Conservation (phyloP, 2,888 invertebrate genomes). For the Andrena haemorrhoa region DNA sequence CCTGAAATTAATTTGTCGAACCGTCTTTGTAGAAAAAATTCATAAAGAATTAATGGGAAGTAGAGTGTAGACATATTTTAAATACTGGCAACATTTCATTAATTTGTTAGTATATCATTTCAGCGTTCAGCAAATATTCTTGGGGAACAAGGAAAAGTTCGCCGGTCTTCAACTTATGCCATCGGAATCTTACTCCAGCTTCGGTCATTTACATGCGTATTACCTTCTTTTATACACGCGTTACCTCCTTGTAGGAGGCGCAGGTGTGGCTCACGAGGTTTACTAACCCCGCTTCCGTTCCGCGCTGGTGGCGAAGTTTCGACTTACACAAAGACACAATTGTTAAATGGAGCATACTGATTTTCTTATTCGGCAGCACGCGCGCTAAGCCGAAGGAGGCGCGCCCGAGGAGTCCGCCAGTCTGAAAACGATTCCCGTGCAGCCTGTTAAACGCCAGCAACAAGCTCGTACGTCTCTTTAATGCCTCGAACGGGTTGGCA, state of each 20-base stretch:
- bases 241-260: constrained; percentile 66
- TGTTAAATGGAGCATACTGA: constrained; percentile 47
- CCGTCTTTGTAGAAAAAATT: too few species aligned
- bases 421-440: not conserved
- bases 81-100: not conserved
- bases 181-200: constrained; percentile 51
- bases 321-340: constrained; percentile 22
- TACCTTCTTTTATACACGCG: constrained; percentile 74
- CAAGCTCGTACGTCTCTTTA: constrained; percentile 33
- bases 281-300: constrained; percentile 42
- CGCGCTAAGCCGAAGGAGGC: not conserved
- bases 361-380: constrained; percentile 48
- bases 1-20: too few species aligned
- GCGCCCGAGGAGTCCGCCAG: not conserved
- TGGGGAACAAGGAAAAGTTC: constrained; percentile 8
- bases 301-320: constrained; percentile 47
- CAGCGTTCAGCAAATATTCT: not conserved
- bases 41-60: not conserved
- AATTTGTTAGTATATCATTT: not conserved
- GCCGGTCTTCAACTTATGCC: constrained; percentile 51
- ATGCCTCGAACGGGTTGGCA: not conserved
- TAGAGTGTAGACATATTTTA: not conserved
- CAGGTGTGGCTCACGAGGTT: constrained; percentile 70
- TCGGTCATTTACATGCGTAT: constrained; percentile 71
- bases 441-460: not conserved